Base-by-base conservation (phyloP, 2,888 invertebrate species). In the Emmelina monodactyla region DNA sequence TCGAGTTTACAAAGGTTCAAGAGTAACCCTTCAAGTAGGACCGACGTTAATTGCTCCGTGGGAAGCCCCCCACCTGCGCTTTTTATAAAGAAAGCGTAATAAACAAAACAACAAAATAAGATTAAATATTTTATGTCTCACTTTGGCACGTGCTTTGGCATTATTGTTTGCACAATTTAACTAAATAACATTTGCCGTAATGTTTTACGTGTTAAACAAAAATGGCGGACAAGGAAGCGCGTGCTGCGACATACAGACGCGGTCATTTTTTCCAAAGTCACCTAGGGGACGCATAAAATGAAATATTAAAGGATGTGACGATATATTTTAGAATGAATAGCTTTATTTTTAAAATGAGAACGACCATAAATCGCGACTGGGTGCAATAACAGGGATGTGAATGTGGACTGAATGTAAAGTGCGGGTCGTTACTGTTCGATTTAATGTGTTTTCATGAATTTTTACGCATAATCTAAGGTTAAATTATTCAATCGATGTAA, bases 221-320 rank as follows among this genome's bases (percentile, higher is more conserved):
- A n/a, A n/a, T n/a, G n/a, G n/a, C n/a, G n/a, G n/a, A n/a, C n/a
- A n/a, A n/a, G 25, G n/a, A 25, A 25, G 11, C 4, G 25, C 25
- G 25, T 25, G 25, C 25, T n/a, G 3, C n/a, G n/a, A 5, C 25
- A 25, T 25, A 25, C 6, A 25, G 25, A 25, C 11, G 9, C n/a
- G 25, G 25, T 10, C 25, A 62, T 58, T 63, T 59, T n/a, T 58
- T 59, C 51, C 61, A 71, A 75, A 58, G 62, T 51, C 51, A 49
- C 73, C 70, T 59, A 48, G 49, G 78, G 70, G 75, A 63, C 60
- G 56, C 59, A 69, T 78, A 66, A 68, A 68, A 65, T 70, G 62
- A 73, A 76, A 75, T 75, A 71, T 78, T 78, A 73, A 73, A 66
- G 58, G 62, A 67, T 65, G 75, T 72, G 78, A 76, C 76, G 70